Base-by-base conservation (phyloP, 37 sponge, comb jelly and placozoan genomes). In the Mnemiopsis leidyi region DNA sequence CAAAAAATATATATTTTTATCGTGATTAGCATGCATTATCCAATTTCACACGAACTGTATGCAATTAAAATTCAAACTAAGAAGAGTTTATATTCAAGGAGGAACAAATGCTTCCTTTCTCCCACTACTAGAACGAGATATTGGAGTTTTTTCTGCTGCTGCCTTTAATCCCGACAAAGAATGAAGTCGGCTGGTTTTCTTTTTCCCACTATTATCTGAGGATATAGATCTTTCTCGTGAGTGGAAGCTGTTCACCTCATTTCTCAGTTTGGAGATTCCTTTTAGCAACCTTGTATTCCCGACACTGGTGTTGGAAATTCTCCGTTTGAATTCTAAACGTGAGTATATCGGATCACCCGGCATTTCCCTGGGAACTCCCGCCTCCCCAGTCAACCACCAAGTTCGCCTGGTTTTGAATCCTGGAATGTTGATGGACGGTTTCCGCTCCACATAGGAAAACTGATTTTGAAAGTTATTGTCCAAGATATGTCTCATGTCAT, bases 301-400 rank as follows among this genome's bases (percentile, higher is more conserved):
- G 5, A 37, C 36, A 25, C 38, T 85, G 32, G 48, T 39, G 90
- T 85, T 85, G 9, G 90, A 85, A 16, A 40, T 85, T 28, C 36
- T 85, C 48, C 90, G 33, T 3, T n/a, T 35, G 24, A 40, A 40
- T n/a, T 40, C 40, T 0, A 25, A 0, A 7, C 3, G 18, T 61
- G 23, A 39, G 61, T 85, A 85, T 35, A 85, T 38, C 28, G 3
- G 7, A 85, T 85, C 90, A 21, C 39, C 48, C 0, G 90, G 90
- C 90, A 85, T 85, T 35, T 39, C 90, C 24, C 90, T 36, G 3
- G 23, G n/a, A 5, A 85, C 90, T 37, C 90, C 90, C 23, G 40
- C 90, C 25, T 85, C 90, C 0, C 90, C 90, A 0, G 40, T 85
- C 90, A 85, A 26, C 90, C 90, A 85, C 90, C 90, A 85, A 28